phyloP scores from a whole-genome alignment of 2,888 invertebrate species.

The Drosophila macrospina region DNA sequence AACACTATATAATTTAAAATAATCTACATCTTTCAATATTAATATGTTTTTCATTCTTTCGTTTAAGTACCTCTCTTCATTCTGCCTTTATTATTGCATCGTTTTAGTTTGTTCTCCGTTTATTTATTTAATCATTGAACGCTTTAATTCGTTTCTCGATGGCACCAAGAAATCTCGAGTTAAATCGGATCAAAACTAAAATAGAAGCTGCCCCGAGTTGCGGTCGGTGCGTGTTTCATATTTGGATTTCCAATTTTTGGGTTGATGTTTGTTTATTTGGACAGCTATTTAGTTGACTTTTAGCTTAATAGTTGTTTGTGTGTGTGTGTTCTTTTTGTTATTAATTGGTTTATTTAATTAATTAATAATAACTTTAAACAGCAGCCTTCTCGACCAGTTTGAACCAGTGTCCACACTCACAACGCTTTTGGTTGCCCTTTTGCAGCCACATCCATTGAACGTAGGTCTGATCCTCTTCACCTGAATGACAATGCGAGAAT shows the following conservation, averaged over 20 bases:
- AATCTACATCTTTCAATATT: not conserved
- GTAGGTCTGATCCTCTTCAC: conserved; percentile 95
- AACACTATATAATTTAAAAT: not conserved
- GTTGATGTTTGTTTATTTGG: conserved; percentile 74
- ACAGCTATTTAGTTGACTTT: conserved; percentile 80
- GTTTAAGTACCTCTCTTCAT: conserved; percentile 15
- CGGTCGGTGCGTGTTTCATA: not conserved
- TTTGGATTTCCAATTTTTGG: conserved; percentile 29
- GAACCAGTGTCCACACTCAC: conserved; percentile 99
- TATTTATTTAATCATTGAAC: conserved; percentile 40
- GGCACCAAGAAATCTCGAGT: conserved; percentile 26
- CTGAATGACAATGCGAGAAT: conserved; percentile 77
- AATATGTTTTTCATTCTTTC: conserved; percentile 1
- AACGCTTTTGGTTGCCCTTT: conserved; percentile 94
- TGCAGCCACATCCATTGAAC: conserved; percentile 98
- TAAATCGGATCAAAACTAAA: conserved; percentile 8
- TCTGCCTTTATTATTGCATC: conserved; percentile 21
- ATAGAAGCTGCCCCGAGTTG: conserved; percentile 13
- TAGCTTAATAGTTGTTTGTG: conserved; percentile 76
- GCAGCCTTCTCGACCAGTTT: conserved; percentile 93
- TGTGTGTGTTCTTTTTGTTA: conserved; percentile 58
- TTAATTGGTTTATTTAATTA: conserved; percentile 75
- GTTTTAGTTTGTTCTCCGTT: conserved; percentile 17
- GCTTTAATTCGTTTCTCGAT: conserved; percentile 19
- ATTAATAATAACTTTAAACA: conserved; percentile 86